Base-by-base conservation (phyloP, 1,140 invertebrate genomes). In the Psilanteris sp. region DNA sequence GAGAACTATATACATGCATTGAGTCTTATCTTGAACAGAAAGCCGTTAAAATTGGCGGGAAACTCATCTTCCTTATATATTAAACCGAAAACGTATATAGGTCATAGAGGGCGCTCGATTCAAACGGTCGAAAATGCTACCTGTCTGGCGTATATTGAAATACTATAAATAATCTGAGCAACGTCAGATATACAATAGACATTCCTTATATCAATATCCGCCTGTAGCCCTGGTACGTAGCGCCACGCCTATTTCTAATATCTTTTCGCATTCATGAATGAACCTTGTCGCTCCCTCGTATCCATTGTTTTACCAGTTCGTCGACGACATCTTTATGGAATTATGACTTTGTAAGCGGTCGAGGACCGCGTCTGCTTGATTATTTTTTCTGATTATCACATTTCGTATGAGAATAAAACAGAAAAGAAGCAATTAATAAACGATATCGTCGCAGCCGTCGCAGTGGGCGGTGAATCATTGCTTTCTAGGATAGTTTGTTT, bases 161-260 rank as follows among this genome's bases (percentile, higher is more conserved):
- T 16, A 46, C 41, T 66, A 77, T 82, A 81, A 81, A 80, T 77
- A 80, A 80, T 78, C 64, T n/a, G 48, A 18, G 43, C 70, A 54
- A 55, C 55, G 24, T 52, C 44, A 71, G 50, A 81, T 73, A 76
- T 73, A 77, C 75, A 81, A 81, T 76, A 77, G 73, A 71, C 78
- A 76, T 83, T 70, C 74, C 48, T 71, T 52, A 50, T 79, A 67
- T 80, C 78, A 74, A 79, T 61, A 80, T 80, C 78, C 80, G 79
- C 62, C 61, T 78, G 64, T 73, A 62, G 55, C 67, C 74, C 73
- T 50, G 43, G 46, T 32, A 46, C 57, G 64, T 44, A 68, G 55
- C 50, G 55, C 77, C 80, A 82, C 71, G 61, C 61, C 78, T 76
- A 75, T 78, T 70, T 64, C 57, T 66, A 77, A 80, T 73, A 46